These are phyloP conservation scores for Microtus pennsylvanicus DNA, from an alignment of 2,113 vertebrate genomes.

Conservation along the genomic window DNA sequence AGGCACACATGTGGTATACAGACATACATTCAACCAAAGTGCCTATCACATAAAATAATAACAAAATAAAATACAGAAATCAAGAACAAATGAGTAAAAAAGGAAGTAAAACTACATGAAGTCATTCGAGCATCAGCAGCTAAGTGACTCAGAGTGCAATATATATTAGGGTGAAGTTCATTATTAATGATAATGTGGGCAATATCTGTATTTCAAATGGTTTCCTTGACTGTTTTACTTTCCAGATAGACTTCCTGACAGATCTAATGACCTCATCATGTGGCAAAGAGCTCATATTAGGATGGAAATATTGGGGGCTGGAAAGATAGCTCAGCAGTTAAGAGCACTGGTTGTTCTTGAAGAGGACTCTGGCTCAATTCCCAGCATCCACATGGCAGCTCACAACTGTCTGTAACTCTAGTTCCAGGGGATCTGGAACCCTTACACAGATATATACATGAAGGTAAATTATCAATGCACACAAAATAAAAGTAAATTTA, in stretches of 20 bases:
- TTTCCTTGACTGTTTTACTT: constrained; percentile 52
- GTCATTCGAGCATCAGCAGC: constrained; percentile 24
- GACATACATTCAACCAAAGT: neutral
- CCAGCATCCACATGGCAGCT: neutral
- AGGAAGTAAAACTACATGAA: constrained; percentile 45
- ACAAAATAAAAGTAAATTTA: neutral
- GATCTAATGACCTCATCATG: constrained; percentile 39
- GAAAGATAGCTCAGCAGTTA: neutral
- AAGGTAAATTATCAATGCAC: neutral
- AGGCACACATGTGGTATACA: neutral
- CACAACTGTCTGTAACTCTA: neutral
- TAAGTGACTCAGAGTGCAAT: constrained; percentile 44
- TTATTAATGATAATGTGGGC: constrained; percentile 12
- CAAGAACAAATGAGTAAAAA: constrained; percentile 49
- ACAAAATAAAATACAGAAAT: constrained; percentile 27
- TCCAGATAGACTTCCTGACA: constrained; percentile 32
- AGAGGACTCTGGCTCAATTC: neutral
- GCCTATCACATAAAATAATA: neutral
- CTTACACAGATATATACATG: neutral
- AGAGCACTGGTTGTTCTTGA: neutral
- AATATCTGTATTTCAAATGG: constrained; percentile 39
- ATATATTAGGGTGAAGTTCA: constrained; percentile 32
- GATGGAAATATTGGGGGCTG: neutral
- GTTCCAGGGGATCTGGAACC: neutral
- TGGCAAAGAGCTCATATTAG: constrained; percentile 21